Percentiles rank a stretch among this genome's conserved stretches.
These are phyloP conservation scores for Chelonus formosanus DNA, from an alignment of 2,888 invertebrate species.

Conservation along the genomic window DNA sequence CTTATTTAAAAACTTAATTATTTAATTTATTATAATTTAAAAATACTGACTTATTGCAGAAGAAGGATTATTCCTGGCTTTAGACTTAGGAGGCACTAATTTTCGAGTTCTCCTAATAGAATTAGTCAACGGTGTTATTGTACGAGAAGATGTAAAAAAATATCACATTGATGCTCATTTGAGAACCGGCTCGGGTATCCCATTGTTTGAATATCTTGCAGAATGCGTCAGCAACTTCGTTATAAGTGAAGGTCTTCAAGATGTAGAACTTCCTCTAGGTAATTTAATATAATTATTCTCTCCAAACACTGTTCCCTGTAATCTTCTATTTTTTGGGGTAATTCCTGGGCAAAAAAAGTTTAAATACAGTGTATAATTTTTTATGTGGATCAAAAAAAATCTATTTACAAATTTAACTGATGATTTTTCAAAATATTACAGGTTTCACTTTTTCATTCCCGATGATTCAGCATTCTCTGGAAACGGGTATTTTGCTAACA, in stretches of 20 bases:
- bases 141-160: conserved; percentile 72
- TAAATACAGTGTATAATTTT: no score
- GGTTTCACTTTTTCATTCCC: conserved; percentile 90
- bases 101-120: conserved; percentile 78
- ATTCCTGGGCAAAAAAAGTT: no score
- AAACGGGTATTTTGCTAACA: conserved; percentile 78
- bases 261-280: conserved; percentile 74
- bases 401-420: no score
- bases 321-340: no score
- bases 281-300: conserved; percentile 45
- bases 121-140: conserved; percentile 68
- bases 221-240: conserved; percentile 79
- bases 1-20: background rate
- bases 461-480: conserved; percentile 78
- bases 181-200: conserved; percentile 71
- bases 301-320: background rate
- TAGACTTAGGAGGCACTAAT: conserved; percentile 85
- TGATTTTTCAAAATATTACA: conserved; percentile 52
- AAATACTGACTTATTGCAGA: conserved; percentile 54
- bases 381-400: no score
- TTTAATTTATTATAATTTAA: no score
- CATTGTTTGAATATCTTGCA: conserved; percentile 80
- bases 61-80: conserved; percentile 78
- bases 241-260: conserved; percentile 69
- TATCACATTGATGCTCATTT: conserved; percentile 72